Conservation (phyloP, 2,797 vertebrate species). For the Diplodus sargus region DNA sequence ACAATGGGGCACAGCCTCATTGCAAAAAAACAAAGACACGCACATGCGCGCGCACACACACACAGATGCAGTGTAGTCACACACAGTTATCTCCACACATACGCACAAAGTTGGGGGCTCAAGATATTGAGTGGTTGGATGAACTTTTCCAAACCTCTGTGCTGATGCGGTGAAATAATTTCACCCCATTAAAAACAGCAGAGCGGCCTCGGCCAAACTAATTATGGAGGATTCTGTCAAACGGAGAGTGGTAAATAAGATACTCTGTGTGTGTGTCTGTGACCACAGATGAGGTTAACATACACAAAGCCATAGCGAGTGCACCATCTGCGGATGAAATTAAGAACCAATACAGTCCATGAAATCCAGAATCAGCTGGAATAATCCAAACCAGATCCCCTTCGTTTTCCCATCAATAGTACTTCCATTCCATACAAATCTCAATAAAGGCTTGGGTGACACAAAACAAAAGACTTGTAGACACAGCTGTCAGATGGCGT, state of each 20-base stretch:
- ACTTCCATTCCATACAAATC: slow-evolving; percentile 36
- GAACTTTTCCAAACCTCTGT: slow-evolving; percentile 69
- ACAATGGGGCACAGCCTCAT: slow-evolving; percentile 3
- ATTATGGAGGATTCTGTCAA: slow-evolving; percentile 73
- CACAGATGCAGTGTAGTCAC: slow-evolving; percentile 11
- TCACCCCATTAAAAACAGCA: slow-evolving; percentile 71
- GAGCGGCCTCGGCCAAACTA: slow-evolving; percentile 68
- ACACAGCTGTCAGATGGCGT: slow-evolving; percentile 41
- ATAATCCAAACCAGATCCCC: slow-evolving; percentile 58
- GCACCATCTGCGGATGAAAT: slow-evolving; percentile 54
- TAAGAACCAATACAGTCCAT: slow-evolving; percentile 37
- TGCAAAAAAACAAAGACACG: slow-evolving; percentile 6
- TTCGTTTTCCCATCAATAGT: slow-evolving; percentile 58
- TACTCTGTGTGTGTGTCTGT: slow-evolving; percentile 11
- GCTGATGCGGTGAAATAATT: slow-evolving; percentile 75
- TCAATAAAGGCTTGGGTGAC: slow-evolving; percentile 18
- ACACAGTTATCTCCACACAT: slow-evolving; percentile 6
- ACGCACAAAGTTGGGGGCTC: slow-evolving; percentile 35
- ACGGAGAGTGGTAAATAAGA: slow-evolving; percentile 61
- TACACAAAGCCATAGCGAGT: slow-evolving; percentile 11
- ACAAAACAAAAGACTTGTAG: slow-evolving; percentile 34
- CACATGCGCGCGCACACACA: not conserved
- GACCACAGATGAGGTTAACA: slow-evolving; percentile 42
- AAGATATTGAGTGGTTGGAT: slow-evolving; percentile 61
- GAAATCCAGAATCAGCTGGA: slow-evolving; percentile 49